Evolutionary conservation across 2,113 vertebrate species (phyloP), one percentile per base, ranked within the genome.

Genomic region (Progne subis): DNA sequence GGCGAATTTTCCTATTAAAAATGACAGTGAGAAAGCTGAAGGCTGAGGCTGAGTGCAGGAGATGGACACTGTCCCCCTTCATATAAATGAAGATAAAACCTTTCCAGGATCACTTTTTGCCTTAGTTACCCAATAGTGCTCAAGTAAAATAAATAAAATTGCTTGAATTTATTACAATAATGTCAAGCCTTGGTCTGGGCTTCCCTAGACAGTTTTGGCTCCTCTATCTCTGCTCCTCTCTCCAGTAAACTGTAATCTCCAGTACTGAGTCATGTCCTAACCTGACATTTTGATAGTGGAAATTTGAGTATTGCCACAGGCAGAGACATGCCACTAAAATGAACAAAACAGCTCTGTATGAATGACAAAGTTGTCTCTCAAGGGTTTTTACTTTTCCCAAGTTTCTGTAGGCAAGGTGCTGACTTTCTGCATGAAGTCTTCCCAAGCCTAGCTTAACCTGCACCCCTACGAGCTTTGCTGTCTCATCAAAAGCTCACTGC

Each of bases 401-500:
- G 37, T 70, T 72, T 80, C 50, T 72, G 25, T 31, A 76, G 55
- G 31, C 46, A 53, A 43, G 23, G 28, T n/a, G 14, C 16, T 87
- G 29, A n/a, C 34, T 91, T 85, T 72, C 50, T 65, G 14, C 32
- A 82, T 2, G 5, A 49, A 32, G 14, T 65, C 37, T 64, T 78
- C 19, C n/a, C 24, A 82, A 41, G 41, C 11, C 13, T 63, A 82
- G 18, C 21, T 90, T 65, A 90, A 75, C 34, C 39, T 74, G 55
- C 24, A 43, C 7, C 14, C 6, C 20, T 37, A 29, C 0, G 1
- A 91, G 11, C 25, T 88, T 83, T 5, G 2, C 18, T 70, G 12
- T 64, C 49, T 84, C 59, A 87, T 56, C 78, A 68, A 77, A 84
- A 91, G 21, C 12, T 88, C 4, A 0, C 29, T 79, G 37, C 5